Conservation (phyloP, 1,140 invertebrate species). For the Phymastichus coffea region DNA sequence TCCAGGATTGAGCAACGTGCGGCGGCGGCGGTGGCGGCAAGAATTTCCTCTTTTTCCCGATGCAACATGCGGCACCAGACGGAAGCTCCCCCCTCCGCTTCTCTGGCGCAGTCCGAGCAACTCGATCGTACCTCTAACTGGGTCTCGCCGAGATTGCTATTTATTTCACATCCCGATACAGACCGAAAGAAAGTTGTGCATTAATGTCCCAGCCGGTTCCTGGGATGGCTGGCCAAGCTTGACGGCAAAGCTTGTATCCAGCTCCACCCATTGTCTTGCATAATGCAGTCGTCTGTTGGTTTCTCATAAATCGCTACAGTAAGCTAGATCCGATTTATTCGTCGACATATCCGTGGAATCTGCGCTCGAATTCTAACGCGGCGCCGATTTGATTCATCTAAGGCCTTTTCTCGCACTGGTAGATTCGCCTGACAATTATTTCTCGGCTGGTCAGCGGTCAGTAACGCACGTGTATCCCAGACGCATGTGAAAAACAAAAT, state of each 20-base stretch:
- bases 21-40: not conserved
- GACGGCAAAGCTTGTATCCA: not conserved
- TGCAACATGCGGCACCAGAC: not conserved
- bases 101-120: too few species aligned
- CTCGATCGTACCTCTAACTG: too few species aligned
- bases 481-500: too few species aligned
- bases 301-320: not conserved
- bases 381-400: too few species aligned
- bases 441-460: too few species aligned
- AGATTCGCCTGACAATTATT: too few species aligned
- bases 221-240: slow-evolving; percentile 16
- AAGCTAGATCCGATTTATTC: too few species aligned
- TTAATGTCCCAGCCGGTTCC: not conserved
- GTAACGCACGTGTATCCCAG: too few species aligned
- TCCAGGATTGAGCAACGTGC: not conserved
- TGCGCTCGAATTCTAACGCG: too few species aligned
- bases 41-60: slow-evolving; percentile 3
- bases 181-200: not conserved
- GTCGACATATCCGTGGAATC: too few species aligned
- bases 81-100: not conserved
- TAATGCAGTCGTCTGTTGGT: not conserved
- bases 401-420: too few species aligned
- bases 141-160: slow-evolving; percentile 13
- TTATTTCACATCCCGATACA: slow-evolving; percentile 8
- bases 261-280: not conserved